Conservation (phyloP, 2,888 invertebrate genomes). For the Cheilosia soror region DNA sequence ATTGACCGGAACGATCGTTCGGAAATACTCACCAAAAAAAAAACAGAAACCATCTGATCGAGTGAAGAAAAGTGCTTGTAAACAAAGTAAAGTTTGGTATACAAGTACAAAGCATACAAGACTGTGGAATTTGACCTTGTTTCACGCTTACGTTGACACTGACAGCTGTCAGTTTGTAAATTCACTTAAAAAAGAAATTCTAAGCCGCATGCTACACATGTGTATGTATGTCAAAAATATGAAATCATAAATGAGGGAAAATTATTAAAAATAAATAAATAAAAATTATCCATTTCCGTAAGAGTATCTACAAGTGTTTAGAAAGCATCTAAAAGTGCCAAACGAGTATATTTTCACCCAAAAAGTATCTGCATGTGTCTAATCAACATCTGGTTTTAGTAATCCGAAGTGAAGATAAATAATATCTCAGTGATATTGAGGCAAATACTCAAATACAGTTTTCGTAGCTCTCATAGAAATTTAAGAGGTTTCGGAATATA, state of each 20-base stretch:
- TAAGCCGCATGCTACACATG: too few species aligned
- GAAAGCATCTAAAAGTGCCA: slow-evolving; percentile 9
- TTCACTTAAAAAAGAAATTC: not conserved
- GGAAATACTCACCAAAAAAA: slow-evolving; percentile 4
- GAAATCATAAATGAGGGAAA: slow-evolving; percentile 1
- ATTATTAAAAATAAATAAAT: slow-evolving; percentile 3
- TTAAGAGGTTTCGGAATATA: too few species aligned
- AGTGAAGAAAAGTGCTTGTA: slow-evolving; percentile 12
- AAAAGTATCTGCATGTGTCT: slow-evolving; percentile 1
- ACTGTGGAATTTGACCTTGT: slow-evolving; percentile 59
- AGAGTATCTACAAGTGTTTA: slow-evolving; percentile 21
- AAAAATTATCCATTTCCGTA: too few species aligned
- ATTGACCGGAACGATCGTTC: slow-evolving; percentile 61
- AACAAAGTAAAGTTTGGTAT: slow-evolving; percentile 8
- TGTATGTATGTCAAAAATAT: too few species aligned
- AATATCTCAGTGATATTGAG: too few species aligned
- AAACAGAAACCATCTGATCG: slow-evolving; percentile 40
- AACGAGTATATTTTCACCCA: not conserved
- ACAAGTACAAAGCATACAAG: not conserved
- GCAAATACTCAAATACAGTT: too few species aligned
- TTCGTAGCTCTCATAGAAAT: not conserved
- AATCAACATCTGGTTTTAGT: not conserved
- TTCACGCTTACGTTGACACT: slow-evolving; percentile 61
- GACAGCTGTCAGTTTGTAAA: slow-evolving; percentile 50
- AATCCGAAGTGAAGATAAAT: too few species aligned